Evolutionary conservation across 2,113 vertebrate species (phyloP).

Genomic region (Dermatemys mawii): DNA sequence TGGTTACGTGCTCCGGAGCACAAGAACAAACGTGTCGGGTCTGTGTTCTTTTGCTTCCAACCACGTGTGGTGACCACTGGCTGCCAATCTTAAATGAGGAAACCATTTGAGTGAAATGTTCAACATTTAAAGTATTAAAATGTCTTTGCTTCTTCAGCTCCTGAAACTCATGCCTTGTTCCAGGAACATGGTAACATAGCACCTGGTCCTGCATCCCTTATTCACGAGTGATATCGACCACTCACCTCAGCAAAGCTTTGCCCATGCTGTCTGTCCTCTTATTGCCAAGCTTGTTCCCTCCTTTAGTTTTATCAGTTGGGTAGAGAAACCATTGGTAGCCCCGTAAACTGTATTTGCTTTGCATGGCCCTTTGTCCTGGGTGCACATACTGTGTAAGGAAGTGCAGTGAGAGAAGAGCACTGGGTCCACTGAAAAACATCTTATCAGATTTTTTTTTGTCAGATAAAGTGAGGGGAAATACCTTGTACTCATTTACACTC

Average conservation of each 20-base stretch:
- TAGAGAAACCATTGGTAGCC: background rate
- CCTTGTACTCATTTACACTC: too few relatives aligned
- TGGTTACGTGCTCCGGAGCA: background rate
- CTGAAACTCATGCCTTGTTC: background rate
- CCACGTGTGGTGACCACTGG: constrained; percentile 42
- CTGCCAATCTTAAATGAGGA: background rate
- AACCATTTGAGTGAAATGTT: background rate
- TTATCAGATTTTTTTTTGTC: background rate
- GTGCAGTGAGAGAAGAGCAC: rapidly evolving
- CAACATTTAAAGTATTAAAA: background rate
- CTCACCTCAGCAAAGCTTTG: background rate
- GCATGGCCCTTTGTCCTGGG: background rate
- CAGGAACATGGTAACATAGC: background rate
- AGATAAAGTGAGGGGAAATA: background rate
- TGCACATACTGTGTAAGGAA: rapidly evolving
- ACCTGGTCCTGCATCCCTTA: background rate
- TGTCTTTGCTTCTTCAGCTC: background rate
- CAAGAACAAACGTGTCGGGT: background rate
- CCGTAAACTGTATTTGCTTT: background rate
- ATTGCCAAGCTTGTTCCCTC: background rate
- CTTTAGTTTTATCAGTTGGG: rapidly evolving
- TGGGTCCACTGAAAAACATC: background rate
- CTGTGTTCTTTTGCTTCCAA: constrained; percentile 37
- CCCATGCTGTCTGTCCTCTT: background rate
- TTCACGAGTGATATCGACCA: background rate